Evolutionary conservation across 2,113 vertebrate genomes (phyloP).

Genomic region (Ammodytes marinus): DNA sequence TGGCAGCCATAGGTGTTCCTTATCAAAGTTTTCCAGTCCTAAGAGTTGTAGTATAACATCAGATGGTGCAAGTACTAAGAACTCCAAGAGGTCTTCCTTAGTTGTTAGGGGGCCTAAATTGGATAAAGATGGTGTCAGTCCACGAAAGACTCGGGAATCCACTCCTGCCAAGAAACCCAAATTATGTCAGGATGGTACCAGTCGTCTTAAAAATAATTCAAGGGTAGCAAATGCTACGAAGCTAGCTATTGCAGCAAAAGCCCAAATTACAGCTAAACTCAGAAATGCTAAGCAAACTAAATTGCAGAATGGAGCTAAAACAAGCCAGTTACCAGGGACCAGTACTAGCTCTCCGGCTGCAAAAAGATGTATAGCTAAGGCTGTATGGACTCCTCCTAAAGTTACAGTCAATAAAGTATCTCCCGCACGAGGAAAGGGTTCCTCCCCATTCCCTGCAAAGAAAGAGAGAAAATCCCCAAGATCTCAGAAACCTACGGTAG

Average conservation of each 20-base stretch:
- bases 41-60: background rate
- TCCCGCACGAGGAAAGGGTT: background rate
- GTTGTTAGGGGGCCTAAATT: background rate
- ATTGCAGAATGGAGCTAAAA: background rate
- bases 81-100: background rate
- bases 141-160: background rate
- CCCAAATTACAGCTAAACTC: background rate
- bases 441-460: background rate
- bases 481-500: background rate
- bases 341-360: background rate
- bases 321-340: background rate
- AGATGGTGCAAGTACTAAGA: background rate
- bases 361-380: slow-evolving; percentile 26
- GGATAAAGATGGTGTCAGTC: background rate
- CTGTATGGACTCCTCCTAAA: slow-evolving; percentile 62
- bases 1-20: background rate
- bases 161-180: slow-evolving; percentile 40
- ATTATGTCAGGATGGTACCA: background rate
- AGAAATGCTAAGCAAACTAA: slow-evolving; percentile 6
- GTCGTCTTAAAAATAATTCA: background rate
- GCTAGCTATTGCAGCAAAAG: slow-evolving; percentile 32
- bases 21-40: background rate
- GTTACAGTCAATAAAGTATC: slow-evolving; percentile 4
- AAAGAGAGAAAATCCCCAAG: slow-evolving; percentile 6
- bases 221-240: slow-evolving; percentile 21